These are phyloP conservation scores for Baronia brevicornis DNA, from an alignment of 2,888 invertebrate species.

Conservation along the genomic window DNA sequence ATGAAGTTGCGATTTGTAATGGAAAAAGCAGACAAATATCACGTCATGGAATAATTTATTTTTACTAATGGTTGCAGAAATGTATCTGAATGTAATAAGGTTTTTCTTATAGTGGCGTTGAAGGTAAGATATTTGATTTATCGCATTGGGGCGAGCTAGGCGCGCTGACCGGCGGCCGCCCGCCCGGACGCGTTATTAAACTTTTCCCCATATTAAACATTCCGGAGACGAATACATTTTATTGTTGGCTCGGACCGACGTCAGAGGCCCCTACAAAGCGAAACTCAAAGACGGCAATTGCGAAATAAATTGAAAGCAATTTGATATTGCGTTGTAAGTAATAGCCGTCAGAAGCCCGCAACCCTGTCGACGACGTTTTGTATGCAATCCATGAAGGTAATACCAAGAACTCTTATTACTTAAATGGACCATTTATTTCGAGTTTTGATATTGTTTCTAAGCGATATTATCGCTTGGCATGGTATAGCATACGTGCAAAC, in stretches of 20 bases:
- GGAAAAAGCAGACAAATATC: background rate
- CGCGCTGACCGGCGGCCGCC: constrained; percentile 51
- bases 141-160: constrained; percentile 53
- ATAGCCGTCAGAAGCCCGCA: constrained; percentile 67
- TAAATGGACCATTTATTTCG: constrained; percentile 52
- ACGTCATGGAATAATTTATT: constrained; percentile 23
- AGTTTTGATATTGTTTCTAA: constrained; percentile 29
- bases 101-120: constrained; percentile 58
- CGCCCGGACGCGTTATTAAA: constrained; percentile 74
- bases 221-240: constrained; percentile 77
- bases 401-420: too few relatives aligned
- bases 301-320: constrained; percentile 76
- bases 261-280: constrained; percentile 75
- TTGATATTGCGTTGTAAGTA: constrained; percentile 76
- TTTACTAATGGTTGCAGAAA: constrained; percentile 39
- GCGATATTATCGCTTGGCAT: too few relatives aligned
- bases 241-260: constrained; percentile 75
- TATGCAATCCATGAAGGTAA: constrained; percentile 52
- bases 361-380: constrained; percentile 62
- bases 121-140: constrained; percentile 75
- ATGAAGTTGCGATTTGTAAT: too few relatives aligned
- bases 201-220: constrained; percentile 78
- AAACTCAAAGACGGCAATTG: constrained; percentile 77
- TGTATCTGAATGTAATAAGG: constrained; percentile 66
- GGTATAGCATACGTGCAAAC: too few relatives aligned